Percentiles rank a stretch among this genome's conserved stretches.
phyloP scores from a whole-genome alignment of 2,888 invertebrate genomes.

The Arge pagana region DNA sequence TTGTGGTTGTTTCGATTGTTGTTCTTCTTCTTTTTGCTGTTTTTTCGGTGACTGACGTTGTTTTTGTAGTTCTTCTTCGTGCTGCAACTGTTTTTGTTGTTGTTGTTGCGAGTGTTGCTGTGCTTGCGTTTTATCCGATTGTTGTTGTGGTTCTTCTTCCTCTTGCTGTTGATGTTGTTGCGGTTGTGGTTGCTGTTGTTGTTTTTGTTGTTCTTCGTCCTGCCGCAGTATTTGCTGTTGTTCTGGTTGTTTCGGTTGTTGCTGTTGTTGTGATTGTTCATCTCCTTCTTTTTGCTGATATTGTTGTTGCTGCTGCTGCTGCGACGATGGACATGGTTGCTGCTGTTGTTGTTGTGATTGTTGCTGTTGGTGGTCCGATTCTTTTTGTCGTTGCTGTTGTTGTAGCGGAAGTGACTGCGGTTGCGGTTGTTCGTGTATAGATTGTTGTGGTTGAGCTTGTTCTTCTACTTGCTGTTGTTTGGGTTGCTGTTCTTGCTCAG shows the following conservation, averaged over 20 bases:
- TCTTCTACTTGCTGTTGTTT: constrained; percentile 48
- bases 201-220: constrained; percentile 48
- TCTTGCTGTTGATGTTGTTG: too few relatives aligned
- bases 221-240: constrained; percentile 51
- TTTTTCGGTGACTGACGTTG: constrained; percentile 55
- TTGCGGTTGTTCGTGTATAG: constrained; percentile 53
- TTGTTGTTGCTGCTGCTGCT: constrained; percentile 45
- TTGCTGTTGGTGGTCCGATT: constrained; percentile 49
- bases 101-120: constrained; percentile 60
- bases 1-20: constrained; percentile 56
- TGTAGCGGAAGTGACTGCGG: constrained; percentile 57
- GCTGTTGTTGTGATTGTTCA: constrained; percentile 59
- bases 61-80: constrained; percentile 51
- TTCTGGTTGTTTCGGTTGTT: constrained; percentile 58
- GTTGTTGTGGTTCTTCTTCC: constrained; percentile 44
- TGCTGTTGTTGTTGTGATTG: constrained; percentile 60
- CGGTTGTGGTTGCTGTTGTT: constrained; percentile 59
- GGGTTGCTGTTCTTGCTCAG: constrained; percentile 44
- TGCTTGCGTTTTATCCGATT: constrained; percentile 40
- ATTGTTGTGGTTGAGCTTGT: constrained; percentile 59
- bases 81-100: constrained; percentile 53
- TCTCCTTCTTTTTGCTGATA: constrained; percentile 53
- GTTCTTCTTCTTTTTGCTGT: constrained; percentile 47
- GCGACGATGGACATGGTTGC: constrained; percentile 58
- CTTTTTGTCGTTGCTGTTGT: constrained; percentile 47